These are phyloP conservation scores for Azemiops feae DNA, from an alignment of 2,113 vertebrate genomes.

Conservation along the genomic window DNA sequence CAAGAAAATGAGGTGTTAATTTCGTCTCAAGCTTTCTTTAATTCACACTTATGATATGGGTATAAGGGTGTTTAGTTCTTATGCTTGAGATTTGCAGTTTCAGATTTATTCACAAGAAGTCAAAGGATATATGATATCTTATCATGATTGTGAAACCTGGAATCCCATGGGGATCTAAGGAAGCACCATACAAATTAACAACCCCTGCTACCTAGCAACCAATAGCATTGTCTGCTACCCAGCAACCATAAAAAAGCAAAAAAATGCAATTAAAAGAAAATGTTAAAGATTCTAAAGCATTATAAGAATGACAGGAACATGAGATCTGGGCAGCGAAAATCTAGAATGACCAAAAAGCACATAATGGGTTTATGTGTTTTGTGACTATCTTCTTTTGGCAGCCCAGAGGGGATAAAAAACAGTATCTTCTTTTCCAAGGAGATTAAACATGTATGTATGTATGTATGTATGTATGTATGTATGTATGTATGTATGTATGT, in stretches of 20 bases:
- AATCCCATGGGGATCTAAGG: background rate
- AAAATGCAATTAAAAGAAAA: background rate
- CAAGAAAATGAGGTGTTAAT: background rate
- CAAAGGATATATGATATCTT: background rate
- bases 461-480: background rate
- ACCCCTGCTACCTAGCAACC: background rate
- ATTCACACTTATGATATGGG: background rate
- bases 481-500: no score
- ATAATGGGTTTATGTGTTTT: background rate
- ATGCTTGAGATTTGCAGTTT: background rate
- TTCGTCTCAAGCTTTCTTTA: background rate
- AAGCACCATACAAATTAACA: background rate
- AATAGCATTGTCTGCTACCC: background rate
- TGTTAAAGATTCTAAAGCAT: background rate
- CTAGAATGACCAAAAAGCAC: background rate
- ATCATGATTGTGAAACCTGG: background rate
- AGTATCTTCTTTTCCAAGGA: background rate
- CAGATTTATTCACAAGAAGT: background rate
- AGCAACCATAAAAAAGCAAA: background rate
- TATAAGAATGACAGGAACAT: background rate
- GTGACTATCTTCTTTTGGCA: background rate
- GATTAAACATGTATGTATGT: background rate
- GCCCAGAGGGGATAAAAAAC: background rate
- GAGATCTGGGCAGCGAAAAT: background rate
- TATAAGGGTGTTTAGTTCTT: background rate